These are phyloP conservation scores for Catocala fraxini DNA, from an alignment of 2,888 invertebrate genomes.

Conservation along the genomic window DNA sequence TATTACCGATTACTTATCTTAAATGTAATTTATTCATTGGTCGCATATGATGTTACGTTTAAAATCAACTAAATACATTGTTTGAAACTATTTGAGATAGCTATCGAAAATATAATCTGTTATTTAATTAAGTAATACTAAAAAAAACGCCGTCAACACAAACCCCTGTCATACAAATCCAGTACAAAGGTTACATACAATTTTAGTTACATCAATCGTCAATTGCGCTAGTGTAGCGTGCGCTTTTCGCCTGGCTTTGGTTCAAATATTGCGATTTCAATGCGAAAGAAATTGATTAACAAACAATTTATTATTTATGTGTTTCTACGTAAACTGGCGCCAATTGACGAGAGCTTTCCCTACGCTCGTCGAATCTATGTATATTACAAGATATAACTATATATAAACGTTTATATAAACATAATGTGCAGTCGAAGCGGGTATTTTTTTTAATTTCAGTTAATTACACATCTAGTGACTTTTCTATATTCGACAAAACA, in stretches of 20 bases:
- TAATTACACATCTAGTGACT: conserved; percentile 67
- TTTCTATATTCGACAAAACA: conserved; percentile 59
- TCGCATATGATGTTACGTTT: conserved; percentile 5
- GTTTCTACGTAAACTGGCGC: not conserved
- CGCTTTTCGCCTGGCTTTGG: conserved; percentile 8
- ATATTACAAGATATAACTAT: conserved; percentile 43
- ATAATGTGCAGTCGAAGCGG: conserved; percentile 68
- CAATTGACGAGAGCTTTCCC: conserved; percentile 11
- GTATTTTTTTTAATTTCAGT: conserved; percentile 46
- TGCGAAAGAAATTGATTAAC: not conserved
- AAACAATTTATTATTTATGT: not conserved
- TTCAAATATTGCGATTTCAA: conserved; percentile 2
- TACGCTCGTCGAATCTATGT: conserved; percentile 27
- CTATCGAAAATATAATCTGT: conserved; percentile 26
- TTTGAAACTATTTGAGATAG: conserved; percentile 50
- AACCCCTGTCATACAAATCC: conserved; percentile 12
- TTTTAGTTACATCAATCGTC: conserved; percentile 18
- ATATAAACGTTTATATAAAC: conserved; percentile 55
- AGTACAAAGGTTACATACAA: conserved; percentile 13
- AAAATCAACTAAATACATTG: conserved; percentile 16
- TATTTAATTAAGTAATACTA: conserved; percentile 36
- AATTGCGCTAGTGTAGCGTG: conserved; percentile 17
- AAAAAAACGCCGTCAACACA: conserved; percentile 16
- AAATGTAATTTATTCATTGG: not conserved
- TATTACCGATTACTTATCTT: not conserved